These are phyloP conservation scores for Hipparchia semele DNA, from an alignment of 2,888 invertebrate species.

Conservation along the genomic window DNA sequence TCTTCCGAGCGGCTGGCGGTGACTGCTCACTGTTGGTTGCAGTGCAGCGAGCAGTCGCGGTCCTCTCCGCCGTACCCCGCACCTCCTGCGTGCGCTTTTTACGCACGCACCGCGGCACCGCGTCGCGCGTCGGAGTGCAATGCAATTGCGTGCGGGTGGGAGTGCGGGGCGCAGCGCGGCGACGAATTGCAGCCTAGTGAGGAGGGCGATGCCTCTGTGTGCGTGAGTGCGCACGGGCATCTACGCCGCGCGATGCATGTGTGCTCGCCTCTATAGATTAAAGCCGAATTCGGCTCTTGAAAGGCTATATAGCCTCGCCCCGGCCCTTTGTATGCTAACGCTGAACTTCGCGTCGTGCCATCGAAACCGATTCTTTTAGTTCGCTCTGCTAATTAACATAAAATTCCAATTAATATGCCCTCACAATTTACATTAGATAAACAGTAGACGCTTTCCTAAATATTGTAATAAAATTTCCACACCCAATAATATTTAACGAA, in stretches of 20 bases:
- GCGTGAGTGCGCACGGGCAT: conserved; percentile 69
- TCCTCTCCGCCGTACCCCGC: conserved; percentile 64
- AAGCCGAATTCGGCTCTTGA: conserved; percentile 74
- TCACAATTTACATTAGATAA: conserved; percentile 53
- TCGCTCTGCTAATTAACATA: conserved; percentile 58
- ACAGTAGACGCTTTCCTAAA: conserved; percentile 34
- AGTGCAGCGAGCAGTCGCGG: conserved; percentile 53
- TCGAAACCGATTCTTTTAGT: conserved; percentile 60
- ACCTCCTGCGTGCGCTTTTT: conserved; percentile 81
- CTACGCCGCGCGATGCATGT: conserved; percentile 51
- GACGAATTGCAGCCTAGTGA: conserved; percentile 80
- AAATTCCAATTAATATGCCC: conserved; percentile 60
- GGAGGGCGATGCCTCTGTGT: conserved; percentile 71
- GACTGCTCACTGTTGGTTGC: conserved; percentile 74
- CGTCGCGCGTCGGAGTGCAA: conserved; percentile 66
- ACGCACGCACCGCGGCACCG: conserved; percentile 71
- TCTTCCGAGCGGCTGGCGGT: conserved; percentile 74
- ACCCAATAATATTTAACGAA: not conserved
- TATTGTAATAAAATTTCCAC: conserved; percentile 20
- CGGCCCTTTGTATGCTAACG: conserved; percentile 74
- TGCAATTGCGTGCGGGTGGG: conserved; percentile 79
- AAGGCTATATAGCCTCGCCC: conserved; percentile 70
- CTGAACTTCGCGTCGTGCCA: conserved; percentile 68
- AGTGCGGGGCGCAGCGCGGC: conserved; percentile 57
- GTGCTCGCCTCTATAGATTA: conserved; percentile 61